Evolutionary conservation across 2,888 invertebrate genomes (phyloP), one percentile per base, ranked within the genome.

Genomic region (Chirona hameri): DNA sequence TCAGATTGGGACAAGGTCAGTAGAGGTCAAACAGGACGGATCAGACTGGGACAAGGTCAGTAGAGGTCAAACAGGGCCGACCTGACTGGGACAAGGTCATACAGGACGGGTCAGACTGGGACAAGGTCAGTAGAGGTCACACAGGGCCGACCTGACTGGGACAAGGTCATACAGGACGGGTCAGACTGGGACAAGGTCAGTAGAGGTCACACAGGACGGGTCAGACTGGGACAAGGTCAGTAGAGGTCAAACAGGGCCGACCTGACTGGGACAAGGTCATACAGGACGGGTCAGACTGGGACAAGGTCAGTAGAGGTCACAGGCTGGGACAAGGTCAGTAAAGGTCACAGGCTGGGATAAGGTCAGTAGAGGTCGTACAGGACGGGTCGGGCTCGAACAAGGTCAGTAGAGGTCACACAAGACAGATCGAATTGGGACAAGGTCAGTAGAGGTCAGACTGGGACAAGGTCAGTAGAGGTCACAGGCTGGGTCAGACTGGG

Each of bases 361-460:
- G n/a, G n/a, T n/a, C n/a, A n/a, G n/a, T n/a, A n/a, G 82, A 83
- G n/a, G 83, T 84, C 79, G 81, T 83, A 18, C 81, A 82, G 48
- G 85, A 85, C 10, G 81, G 85, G 81, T 85, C 85, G 14, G 84
- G 85, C 83, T 85, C 85, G 85, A 85, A 85, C 82, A 84, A 85
- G 84, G 85, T 84, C 60, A 76, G 79, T 52, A 15, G 15, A 1
- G 31, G 69, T 69, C 21, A 69, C n/a, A 12, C 4, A 14, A 7
- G 55, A 55, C 15, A 12, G 15, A 18, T 18, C 55, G 2, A 12
- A 2, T 12, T 12, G 14, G 55, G 18, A 55, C 55, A 55, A 55
- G n/a, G n/a, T n/a, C n/a, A n/a, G n/a, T n/a, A n/a, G 82, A 83
- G n/a, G 83, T 84, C 79, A 81, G 83, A 18, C 81, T 81, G 48